phyloP scores from a whole-genome alignment of 2,797 vertebrate genomes.

The Agapornis canus region DNA sequence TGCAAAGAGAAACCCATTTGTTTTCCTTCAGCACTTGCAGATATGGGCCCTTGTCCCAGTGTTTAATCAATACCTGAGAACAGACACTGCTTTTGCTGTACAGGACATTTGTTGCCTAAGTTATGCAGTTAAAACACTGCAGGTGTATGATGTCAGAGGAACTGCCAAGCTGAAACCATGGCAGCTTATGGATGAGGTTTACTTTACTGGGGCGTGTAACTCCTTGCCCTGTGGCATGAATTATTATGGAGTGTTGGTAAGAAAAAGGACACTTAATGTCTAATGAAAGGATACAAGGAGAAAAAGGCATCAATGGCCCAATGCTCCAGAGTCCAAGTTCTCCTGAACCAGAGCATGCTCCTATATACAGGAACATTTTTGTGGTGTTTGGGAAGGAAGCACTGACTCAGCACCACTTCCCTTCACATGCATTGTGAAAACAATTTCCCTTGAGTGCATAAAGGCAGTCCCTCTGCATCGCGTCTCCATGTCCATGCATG shows the following conservation, averaged over 20 bases:
- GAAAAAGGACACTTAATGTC: not conserved
- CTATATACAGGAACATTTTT: rapidly evolving
- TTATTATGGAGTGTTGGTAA: rapidly evolving
- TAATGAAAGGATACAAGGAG: not conserved
- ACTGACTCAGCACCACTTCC: not conserved
- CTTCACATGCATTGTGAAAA: not conserved
- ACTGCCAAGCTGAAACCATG: not conserved
- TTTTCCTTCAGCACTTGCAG: not conserved
- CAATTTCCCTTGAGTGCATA: not conserved
- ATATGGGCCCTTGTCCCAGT: not conserved
- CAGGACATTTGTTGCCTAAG: not conserved
- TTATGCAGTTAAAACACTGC: not conserved
- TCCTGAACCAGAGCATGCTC: not conserved
- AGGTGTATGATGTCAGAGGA: not conserved
- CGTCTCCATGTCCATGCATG: rapidly evolving
- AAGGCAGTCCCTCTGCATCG: not conserved
- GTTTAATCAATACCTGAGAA: not conserved
- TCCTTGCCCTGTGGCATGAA: not conserved
- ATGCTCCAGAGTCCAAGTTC: not conserved
- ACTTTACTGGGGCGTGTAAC: not conserved
- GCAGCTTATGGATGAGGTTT: not conserved
- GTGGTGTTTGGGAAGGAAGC: not conserved
- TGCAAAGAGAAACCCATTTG: not conserved
- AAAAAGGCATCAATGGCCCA: not conserved
- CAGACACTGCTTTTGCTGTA: not conserved